These are phyloP conservation scores for Eilema sororculum DNA, from an alignment of 2,888 invertebrate genomes.

Conservation along the genomic window DNA sequence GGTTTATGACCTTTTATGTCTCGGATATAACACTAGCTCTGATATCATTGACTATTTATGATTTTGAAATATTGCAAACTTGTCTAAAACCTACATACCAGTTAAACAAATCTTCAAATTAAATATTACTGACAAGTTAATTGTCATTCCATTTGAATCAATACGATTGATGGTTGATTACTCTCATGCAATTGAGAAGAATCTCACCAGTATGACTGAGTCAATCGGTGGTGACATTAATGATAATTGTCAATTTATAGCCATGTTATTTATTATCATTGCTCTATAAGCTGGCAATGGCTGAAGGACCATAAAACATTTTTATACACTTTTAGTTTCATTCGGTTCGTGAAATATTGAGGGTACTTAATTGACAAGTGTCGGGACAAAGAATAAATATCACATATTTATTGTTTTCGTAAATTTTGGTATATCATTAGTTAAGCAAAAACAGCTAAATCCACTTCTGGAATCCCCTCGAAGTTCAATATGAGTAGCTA, in stretches of 20 bases:
- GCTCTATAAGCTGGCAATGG: conserved; percentile 4
- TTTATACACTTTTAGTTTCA: background rate
- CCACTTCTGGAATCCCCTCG: too few species aligned
- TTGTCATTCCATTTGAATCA: background rate
- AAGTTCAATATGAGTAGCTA: too few species aligned
- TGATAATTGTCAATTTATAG: conserved; percentile 17
- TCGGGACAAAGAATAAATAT: too few species aligned
- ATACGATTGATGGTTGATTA: conserved; percentile 7
- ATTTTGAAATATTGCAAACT: too few species aligned
- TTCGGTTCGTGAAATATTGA: too few species aligned
- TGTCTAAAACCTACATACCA: too few species aligned
- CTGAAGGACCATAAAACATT: conserved; percentile 9
- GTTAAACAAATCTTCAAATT: too few species aligned
- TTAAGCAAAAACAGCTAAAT: too few species aligned
- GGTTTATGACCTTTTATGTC: background rate
- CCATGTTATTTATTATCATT: conserved; percentile 8
- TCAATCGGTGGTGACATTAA: conserved; percentile 13
- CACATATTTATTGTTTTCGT: too few species aligned
- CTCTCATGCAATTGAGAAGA: conserved; percentile 8
- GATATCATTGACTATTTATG: too few species aligned
- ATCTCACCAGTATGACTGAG: conserved; percentile 1
- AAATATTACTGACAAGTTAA: background rate
- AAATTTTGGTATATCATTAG: background rate
- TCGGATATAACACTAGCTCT: too few species aligned
- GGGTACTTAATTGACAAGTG: too few species aligned